These are phyloP conservation scores for Diarsia brunnea DNA, from an alignment of 2,888 invertebrate genomes.

Conservation along the genomic window DNA sequence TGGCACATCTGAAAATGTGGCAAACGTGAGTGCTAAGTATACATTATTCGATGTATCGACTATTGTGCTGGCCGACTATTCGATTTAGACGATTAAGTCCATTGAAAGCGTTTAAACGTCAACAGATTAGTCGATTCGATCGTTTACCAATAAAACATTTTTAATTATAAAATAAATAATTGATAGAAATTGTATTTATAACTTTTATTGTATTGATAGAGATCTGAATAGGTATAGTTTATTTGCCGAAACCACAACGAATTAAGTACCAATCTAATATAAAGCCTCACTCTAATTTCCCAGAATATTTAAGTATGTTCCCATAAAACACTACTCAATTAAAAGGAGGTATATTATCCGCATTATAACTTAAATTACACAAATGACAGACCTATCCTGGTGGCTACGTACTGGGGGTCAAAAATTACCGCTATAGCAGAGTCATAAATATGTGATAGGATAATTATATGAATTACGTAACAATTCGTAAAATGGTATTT, in stretches of 20 bases:
- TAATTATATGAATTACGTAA: no score
- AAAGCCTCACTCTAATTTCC: background rate
- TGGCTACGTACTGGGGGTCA: background rate
- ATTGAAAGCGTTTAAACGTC: slow-evolving; percentile 10
- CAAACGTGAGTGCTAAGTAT: slow-evolving; percentile 78
- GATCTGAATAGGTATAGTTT: background rate
- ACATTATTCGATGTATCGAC: slow-evolving; percentile 66
- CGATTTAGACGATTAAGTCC: slow-evolving; percentile 29
- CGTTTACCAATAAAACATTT: slow-evolving; percentile 18
- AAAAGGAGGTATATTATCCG: background rate
- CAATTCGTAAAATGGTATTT: no score
- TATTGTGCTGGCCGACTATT: slow-evolving; percentile 58
- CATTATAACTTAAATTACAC: no score
- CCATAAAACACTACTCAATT: background rate
- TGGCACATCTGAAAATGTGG: slow-evolving; percentile 87
- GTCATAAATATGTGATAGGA: no score
- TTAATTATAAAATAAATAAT: background rate
- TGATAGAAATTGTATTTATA: background rate
- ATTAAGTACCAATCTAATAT: background rate
- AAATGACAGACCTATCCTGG: no score
- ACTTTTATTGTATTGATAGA: background rate
- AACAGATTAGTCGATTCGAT: slow-evolving; percentile 62
- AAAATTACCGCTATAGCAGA: no score
- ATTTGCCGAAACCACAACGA: background rate
- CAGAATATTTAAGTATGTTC: background rate